Evolutionary conservation across 2,113 vertebrate species (phyloP), one percentile per base, ranked within the genome.

Genomic region (Crotophaga sulcirostris): DNA sequence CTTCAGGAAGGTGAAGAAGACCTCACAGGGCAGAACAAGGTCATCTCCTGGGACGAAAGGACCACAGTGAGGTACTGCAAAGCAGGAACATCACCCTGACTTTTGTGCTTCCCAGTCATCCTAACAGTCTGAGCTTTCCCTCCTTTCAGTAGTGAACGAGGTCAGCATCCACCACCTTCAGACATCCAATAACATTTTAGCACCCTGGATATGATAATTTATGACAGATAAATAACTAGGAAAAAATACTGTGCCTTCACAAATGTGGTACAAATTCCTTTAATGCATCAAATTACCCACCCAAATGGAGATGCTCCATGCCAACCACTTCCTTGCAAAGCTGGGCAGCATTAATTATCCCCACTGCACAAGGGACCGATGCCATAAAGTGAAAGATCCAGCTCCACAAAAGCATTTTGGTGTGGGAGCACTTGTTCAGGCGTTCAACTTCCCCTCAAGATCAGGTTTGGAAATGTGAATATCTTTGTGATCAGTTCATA

Each of bases 1-100:
- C 6, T 97, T 94, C 76, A 99, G 86, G 92, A 98, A 98, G 1
- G 98, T 98, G 64, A 99, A 98, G 24, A 74, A 85, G 20, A 96
- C 99, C 21, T 47, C 90, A 87, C 99, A 99, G 13, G 82, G 34
- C 28, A 98, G 96, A 25, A 94, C 13, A 16, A 98, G 96, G 9
- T 98, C 97, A 59, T 97, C 95, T 68, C 98, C 98, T 98, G 44
- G 54, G 90, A 82, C 42, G 40, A 76, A 89, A 72, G 20, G 12
- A 58, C 4, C n/a, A 81, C 1, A 1, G 40, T 28, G 72, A 88
- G 23, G 17, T 40, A 52, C 1, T 38, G 29, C 59, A 77, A 63
- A 66, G 29, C 51, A 78, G 45, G 18, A 90, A 80, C 42, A 38
- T 6, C 24, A 42, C 11, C 11, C 7, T 73, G 54, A 79, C 36